Evolutionary conservation across 2,797 vertebrate species (phyloP).

Genomic region (Oceanodroma leucorhoa): DNA sequence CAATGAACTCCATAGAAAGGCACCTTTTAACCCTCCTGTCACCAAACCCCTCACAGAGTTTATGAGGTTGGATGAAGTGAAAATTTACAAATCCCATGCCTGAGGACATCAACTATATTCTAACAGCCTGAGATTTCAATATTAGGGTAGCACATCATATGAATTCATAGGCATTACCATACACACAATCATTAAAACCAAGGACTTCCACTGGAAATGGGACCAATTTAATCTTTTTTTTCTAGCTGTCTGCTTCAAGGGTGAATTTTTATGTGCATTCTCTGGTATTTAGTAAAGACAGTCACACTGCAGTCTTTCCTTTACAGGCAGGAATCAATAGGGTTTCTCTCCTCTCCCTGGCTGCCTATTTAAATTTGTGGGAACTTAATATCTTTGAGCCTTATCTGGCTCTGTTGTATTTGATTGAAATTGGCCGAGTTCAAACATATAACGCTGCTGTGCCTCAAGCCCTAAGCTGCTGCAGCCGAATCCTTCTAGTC

Average conservation of each 20-base stretch:
- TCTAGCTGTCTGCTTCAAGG: neutral
- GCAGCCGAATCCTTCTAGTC: neutral
- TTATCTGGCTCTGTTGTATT: neutral
- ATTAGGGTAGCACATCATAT: neutral
- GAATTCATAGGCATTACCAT: neutral
- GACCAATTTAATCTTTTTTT: neutral
- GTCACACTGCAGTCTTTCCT: neutral
- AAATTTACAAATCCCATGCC: neutral
- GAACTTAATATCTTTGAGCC: neutral
- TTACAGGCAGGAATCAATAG: neutral
- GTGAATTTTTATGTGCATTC: neutral
- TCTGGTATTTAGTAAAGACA: neutral
- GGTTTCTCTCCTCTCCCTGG: neutral
- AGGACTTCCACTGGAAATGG: neutral
- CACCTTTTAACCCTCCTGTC: neutral
- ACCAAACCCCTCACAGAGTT: neutral
- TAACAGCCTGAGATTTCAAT: neutral
- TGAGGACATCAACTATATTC: neutral
- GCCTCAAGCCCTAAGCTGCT: neutral
- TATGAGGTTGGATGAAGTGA: neutral
- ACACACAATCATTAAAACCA: neutral
- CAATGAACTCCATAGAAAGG: neutral
- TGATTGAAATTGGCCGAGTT: neutral
- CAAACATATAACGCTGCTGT: accelerated
- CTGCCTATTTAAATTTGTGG: neutral